Evolutionary conservation across 1,140 invertebrate genomes (phyloP).

Genomic region (Drosophila mayri): DNA sequence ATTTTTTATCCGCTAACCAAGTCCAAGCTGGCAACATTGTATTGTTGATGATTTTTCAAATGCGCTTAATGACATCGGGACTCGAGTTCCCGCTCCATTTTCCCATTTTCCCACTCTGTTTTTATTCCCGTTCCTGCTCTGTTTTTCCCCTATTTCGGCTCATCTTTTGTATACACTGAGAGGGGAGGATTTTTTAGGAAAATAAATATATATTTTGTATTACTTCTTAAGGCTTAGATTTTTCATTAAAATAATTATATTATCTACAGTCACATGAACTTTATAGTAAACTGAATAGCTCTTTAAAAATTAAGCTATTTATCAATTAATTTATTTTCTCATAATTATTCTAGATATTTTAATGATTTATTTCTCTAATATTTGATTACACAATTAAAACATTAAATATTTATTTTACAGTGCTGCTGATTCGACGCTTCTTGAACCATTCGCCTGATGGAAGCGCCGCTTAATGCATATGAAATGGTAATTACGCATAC

Average conservation of each 20-base stretch:
- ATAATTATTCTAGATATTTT: neutral
- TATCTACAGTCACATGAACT: too few species aligned
- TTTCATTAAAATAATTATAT: too few species aligned
- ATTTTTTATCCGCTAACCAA: constrained; percentile 59
- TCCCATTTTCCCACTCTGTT: neutral
- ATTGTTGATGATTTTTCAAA: constrained; percentile 81
- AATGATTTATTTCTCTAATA: neutral
- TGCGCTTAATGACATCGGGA: constrained; percentile 75
- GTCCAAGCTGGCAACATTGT: constrained; percentile 42
- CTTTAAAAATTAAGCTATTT: too few species aligned
- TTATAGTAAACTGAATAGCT: too few species aligned
- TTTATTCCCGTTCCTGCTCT: neutral
- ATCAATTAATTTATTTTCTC: too few species aligned
- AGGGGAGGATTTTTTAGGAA: neutral
- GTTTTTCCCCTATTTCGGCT: constrained; percentile 6
- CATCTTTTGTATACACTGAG: neutral
- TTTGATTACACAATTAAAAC: too few species aligned
- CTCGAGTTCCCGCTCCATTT: neutral
- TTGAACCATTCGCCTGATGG: constrained; percentile 62
- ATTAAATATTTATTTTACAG: neutral
- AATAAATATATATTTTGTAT: neutral
- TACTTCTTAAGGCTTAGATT: neutral
- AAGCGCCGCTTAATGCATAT: constrained; percentile 78
- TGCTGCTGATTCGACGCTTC: constrained; percentile 21
- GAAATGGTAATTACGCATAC: constrained; percentile 82